Base-by-base conservation (phyloP, 2,113 vertebrate species). In the Xyliphius kryptos region DNA sequence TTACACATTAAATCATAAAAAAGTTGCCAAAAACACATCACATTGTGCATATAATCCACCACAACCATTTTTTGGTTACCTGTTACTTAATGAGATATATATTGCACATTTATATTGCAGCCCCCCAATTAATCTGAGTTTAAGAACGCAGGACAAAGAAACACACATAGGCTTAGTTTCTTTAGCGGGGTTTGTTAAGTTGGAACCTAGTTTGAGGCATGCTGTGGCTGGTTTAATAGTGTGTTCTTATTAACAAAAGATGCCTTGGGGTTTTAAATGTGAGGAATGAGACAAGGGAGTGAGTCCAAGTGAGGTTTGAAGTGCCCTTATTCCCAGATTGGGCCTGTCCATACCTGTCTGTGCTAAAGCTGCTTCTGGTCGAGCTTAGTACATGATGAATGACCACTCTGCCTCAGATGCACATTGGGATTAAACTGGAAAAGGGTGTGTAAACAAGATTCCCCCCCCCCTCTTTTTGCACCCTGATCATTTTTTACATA, bases 321-420 rank as follows among this genome's bases (percentile, higher is more conserved):
- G 38, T 71, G 63, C 63, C 53, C 69, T 71, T 67, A 52, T 67
- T 71, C 64, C 58, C 60, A 71, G 40, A 56, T 44, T 61, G 57
- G 70, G 57, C 70, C 65, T 52, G 66, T 26, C 61, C 20, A 60
- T 53, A 61, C 61, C 51, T 50, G 61, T 61, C 36, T 47, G 37
- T 52, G 56, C 21, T 46, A 61, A 73, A 48, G 59, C 50, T 65
- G 44, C 56, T 60, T 47, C 56, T 56, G 61, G 46, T 20, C 21
- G n/a, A 51, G 38, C 21, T 43, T 17, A 21, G 26, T 26, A 51
- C 71, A 73, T 73, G 66, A 73, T 65, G 32, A 69, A 73, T 73
- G 71, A 73, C 61, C 71, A 61, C 43, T 9, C 40, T 19, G 56
- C 44, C 22, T 64, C 37, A n/a, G 40, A 59, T 22, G 16, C 16